Conservation (phyloP, 1,140 invertebrate genomes). For the Aphidius ervi region DNA sequence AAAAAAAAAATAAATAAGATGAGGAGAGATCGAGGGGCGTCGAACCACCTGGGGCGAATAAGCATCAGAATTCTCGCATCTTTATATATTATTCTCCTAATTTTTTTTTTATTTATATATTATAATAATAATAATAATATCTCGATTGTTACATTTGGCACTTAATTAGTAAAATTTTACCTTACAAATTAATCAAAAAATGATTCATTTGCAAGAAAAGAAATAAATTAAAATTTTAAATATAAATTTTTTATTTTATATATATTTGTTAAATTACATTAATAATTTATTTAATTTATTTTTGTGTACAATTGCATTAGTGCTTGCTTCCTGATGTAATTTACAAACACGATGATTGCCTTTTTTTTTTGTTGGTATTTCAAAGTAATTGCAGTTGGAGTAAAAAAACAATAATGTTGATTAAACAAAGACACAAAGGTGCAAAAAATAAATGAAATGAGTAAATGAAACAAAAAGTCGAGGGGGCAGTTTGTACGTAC, state of each 20-base stretch:
- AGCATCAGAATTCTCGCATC: slow-evolving; percentile 22
- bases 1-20: neutral
- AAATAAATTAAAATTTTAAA: neutral
- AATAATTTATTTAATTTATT: no score
- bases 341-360: no score
- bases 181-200: slow-evolving; percentile 5
- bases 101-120: slow-evolving; percentile 3
- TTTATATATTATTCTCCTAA: slow-evolving; percentile 3
- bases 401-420: no score
- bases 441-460: no score
- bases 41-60: slow-evolving; percentile 29
- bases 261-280: neutral
- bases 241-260: neutral
- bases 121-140: neutral
- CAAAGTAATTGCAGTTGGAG: no score
- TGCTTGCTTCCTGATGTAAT: no score
- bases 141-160: slow-evolving; percentile 23
- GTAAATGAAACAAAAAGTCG: no score
- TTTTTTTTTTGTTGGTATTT: no score
- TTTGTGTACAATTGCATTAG: no score
- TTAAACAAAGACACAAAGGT: no score
- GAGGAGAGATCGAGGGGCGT: slow-evolving; percentile 16
- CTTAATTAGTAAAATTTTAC: slow-evolving; percentile 20
- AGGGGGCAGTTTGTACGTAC: no score
- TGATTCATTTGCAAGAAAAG: slow-evolving; percentile 1